Evolutionary conservation across 2,888 invertebrate genomes (phyloP).

Genomic region (Lissonota sp.): DNA sequence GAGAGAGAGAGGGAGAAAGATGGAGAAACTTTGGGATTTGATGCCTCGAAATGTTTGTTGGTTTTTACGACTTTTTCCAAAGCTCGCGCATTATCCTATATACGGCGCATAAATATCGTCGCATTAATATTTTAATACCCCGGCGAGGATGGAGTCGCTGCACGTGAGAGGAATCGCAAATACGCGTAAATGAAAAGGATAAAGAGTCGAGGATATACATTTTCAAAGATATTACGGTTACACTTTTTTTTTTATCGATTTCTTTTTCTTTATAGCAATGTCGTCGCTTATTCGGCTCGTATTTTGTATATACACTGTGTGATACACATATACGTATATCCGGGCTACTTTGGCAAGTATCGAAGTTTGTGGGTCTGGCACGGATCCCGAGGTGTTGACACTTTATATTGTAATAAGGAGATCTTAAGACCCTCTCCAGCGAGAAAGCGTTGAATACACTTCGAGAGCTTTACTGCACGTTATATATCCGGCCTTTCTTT

Average conservation of each 20-base stretch:
- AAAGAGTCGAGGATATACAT: constrained; percentile 46
- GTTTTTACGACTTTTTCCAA: constrained; percentile 64
- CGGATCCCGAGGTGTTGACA: constrained; percentile 63
- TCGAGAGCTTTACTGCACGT: constrained; percentile 49
- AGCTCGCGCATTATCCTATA: constrained; percentile 45
- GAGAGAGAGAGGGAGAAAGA: constrained; percentile 3
- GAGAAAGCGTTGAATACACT: constrained; percentile 37
- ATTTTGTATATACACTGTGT: constrained; percentile 12
- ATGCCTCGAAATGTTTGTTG: constrained; percentile 58
- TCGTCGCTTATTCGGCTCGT: constrained; percentile 36
- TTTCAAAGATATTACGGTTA: constrained; percentile 62
- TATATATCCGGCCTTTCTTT: constrained; percentile 62
- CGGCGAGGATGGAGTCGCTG: constrained; percentile 46
- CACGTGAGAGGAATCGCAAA: constrained; percentile 44
- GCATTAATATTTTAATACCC: constrained; percentile 75
- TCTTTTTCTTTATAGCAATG: constrained; percentile 50
- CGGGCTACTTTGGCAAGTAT: constrained; percentile 25
- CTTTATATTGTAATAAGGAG: constrained; percentile 65
- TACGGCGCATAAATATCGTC: constrained; percentile 67
- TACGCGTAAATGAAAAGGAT: constrained; percentile 12
- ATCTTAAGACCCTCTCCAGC: constrained; percentile 30
- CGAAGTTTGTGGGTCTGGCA: constrained; percentile 21
- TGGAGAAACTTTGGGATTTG: constrained; percentile 30
- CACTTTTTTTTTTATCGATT: constrained; percentile 58
- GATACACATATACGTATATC: constrained; percentile 13